Conservation (phyloP, 1,140 invertebrate species). For the Teleogryllus occipitalis region DNA sequence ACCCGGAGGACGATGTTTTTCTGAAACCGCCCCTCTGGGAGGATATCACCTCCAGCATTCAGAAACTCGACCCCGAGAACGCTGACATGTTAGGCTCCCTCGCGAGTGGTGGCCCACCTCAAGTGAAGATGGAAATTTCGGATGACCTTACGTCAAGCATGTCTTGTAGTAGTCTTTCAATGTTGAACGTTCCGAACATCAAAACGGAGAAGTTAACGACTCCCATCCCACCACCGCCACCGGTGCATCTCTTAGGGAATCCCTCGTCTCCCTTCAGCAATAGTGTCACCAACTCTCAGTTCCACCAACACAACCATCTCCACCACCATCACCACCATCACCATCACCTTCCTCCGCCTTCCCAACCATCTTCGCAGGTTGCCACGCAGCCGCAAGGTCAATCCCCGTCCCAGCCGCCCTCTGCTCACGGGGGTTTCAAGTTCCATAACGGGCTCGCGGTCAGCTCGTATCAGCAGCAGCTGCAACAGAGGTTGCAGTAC, state of each 20-base stretch:
- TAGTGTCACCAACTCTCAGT: conserved; percentile 23
- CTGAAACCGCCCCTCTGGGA: conserved; percentile 76
- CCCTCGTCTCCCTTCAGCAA: conserved; percentile 31
- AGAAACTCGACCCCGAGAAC: conserved; percentile 79
- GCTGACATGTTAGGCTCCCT: conserved; percentile 67
- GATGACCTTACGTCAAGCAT: conserved; percentile 40
- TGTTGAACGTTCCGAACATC: conserved; percentile 41
- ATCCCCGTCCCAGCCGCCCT: conserved; percentile 35
- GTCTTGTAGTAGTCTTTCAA: not conserved
- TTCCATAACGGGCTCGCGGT: conserved; percentile 28
- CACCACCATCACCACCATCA: not conserved
- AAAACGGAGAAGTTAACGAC: conserved; percentile 50
- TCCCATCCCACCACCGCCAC: conserved; percentile 30
- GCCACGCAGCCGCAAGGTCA: conserved; percentile 24
- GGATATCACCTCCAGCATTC: conserved; percentile 79
- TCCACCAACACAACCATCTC: not conserved
- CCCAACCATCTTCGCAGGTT: not conserved
- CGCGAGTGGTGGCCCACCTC: conserved; percentile 32
- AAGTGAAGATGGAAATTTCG: conserved; percentile 65
- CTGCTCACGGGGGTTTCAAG: conserved; percentile 25
- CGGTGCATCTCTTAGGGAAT: conserved; percentile 41
- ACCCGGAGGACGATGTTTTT: conserved; percentile 68
- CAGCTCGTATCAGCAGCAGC: conserved; percentile 9
- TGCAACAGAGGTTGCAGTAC: conserved; percentile 50
- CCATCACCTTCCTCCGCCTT: not conserved